Evolutionary conservation across 2,888 invertebrate genomes (phyloP), one percentile per base, ranked within the genome.

Genomic region (Sympetrum striolatum): DNA sequence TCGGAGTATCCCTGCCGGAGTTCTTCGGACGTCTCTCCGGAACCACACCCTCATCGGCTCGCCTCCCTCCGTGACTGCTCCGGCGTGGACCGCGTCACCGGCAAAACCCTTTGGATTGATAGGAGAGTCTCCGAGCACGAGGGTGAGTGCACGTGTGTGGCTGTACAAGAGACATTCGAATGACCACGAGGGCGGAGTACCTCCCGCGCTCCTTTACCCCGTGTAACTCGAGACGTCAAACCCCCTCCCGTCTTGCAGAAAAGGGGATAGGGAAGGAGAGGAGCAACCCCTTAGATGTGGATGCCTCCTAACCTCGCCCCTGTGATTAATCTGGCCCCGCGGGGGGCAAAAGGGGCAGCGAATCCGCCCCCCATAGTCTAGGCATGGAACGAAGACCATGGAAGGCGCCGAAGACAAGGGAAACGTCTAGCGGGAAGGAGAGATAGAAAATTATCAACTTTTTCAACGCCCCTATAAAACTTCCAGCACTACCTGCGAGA

Each of bases 311-410:
- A 37, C 86, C 86, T 86, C 86, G 86, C 86, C 86, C 86, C 39
- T 22, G 86, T 60, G 86, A 86, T 86, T 86, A 86, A 86, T 86
- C 86, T 86, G 86, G 15, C 86, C 86, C 86, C 86, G 39, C 60
- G 86, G 86, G 86, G 86, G 86, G 82, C 82, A 48, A 60, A 58
- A 81, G 82, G 86, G 86, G 86, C 86, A 86, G 86, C 86, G 35
- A 44, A 31, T 58, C 82, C 58, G 18, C 82, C 86, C 86, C 86
- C 58, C 86, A 37, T 35, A 60, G 86, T 60, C 37, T 53, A 58
- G 58, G 48, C 53, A 37, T 18, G 37, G 37, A 18, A 31, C 37
- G 58, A 58, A 25, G 86, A n/a, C 86, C 35, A n/a, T 37, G 15
- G 86, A 86, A 60, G 60, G 60, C 64, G 86, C 86, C 82, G 58